A percentile compares a stretch with the other conserved stretches of the same genome.
phyloP scores from a whole-genome alignment of 2,888 invertebrate genomes.

The Hemaris fuciformis region DNA sequence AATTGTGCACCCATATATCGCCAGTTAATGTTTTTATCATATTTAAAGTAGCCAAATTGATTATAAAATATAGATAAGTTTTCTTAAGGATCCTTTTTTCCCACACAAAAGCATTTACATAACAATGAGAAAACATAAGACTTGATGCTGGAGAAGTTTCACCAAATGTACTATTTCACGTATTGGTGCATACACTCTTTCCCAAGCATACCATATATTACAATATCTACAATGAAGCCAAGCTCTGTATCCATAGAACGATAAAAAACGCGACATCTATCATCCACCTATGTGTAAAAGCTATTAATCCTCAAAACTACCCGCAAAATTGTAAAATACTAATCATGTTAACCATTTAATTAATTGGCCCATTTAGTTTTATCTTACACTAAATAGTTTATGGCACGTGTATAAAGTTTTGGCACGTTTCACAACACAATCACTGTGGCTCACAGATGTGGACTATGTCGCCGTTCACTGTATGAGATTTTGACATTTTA shows the following conservation, averaged over 20 bases:
- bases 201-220: constrained; percentile 25
- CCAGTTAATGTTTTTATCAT: not conserved
- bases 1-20: not conserved
- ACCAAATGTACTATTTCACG: not conserved
- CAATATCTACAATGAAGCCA: constrained; percentile 70
- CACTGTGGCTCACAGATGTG: constrained; percentile 20
- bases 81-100: too few species aligned
- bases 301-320: constrained; percentile 62
- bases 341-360: constrained; percentile 37
- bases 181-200: not conserved
- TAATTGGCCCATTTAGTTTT: constrained; percentile 68
- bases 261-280: constrained; percentile 52
- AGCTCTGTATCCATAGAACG: constrained; percentile 49
- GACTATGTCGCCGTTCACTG: not conserved
- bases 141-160: not conserved
- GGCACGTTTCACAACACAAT: constrained; percentile 34
- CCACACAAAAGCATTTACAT: not conserved
- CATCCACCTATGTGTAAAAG: constrained; percentile 64
- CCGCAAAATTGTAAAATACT: constrained; percentile 59
- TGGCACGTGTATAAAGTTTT: constrained; percentile 18
- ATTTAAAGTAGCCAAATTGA: not conserved
- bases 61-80: too few species aligned
- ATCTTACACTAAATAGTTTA: constrained; percentile 37
- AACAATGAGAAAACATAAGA: too few species aligned
- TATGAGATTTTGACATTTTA: not conserved